phyloP scores from a whole-genome alignment of 1,140 invertebrate genomes.

The Caenorhabditis briggsae region DNA sequence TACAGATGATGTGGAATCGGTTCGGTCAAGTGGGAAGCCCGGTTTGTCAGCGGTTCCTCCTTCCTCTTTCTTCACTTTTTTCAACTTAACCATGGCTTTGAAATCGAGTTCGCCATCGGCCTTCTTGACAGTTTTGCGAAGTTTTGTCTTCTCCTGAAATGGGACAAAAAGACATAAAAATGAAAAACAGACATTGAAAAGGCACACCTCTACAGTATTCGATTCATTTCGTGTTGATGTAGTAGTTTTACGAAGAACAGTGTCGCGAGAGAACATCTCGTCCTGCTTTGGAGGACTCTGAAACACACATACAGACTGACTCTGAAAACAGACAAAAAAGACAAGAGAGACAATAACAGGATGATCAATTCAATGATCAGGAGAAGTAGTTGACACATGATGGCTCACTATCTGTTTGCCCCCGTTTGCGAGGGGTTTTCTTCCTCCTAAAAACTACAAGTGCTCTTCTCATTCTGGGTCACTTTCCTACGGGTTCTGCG shows the following conservation, averaged over 20 bases:
- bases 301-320: slow-evolving; percentile 41
- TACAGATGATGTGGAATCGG: slow-evolving; percentile 56
- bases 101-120: slow-evolving; percentile 56
- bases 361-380: slow-evolving; percentile 54
- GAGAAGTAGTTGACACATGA: slow-evolving; percentile 51
- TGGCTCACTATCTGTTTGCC: slow-evolving; percentile 50
- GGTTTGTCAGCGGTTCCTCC: slow-evolving; percentile 34
- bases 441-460: slow-evolving; percentile 1
- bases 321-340: background rate
- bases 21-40: slow-evolving; percentile 38
- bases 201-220: slow-evolving; percentile 49
- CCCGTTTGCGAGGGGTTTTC: background rate
- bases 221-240: slow-evolving; percentile 46
- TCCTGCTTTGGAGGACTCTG: slow-evolving; percentile 54
- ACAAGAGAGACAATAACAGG: background rate
- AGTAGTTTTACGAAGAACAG: slow-evolving; percentile 48
- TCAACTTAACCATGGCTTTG: slow-evolving; percentile 59
- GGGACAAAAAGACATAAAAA: slow-evolving; percentile 56
- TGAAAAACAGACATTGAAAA: background rate
- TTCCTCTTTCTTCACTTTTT: slow-evolving; percentile 58
- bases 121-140: slow-evolving; percentile 55
- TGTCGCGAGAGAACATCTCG: slow-evolving; percentile 53
- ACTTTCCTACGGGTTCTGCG: slow-evolving; percentile 26
- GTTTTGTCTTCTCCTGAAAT: slow-evolving; percentile 60
- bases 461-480: slow-evolving; percentile 46